These are phyloP conservation scores for Drosophila busckii DNA, from an alignment of 1,140 invertebrate species.

Conservation along the genomic window DNA sequence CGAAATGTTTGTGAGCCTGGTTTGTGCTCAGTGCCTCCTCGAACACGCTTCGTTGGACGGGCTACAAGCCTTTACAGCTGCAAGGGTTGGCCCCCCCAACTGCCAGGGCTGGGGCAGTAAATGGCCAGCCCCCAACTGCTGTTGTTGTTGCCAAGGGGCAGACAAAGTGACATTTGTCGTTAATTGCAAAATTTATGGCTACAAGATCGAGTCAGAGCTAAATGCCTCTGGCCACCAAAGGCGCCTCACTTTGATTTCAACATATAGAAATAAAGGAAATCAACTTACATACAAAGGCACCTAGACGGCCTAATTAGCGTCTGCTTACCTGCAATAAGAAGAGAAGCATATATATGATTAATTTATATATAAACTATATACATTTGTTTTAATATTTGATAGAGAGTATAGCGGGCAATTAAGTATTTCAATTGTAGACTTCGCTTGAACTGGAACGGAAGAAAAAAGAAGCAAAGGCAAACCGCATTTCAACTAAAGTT, in stretches of 20 bases:
- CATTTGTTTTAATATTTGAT: constrained; percentile 8
- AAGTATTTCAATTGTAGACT: background rate
- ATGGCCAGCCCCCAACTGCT: constrained; percentile 4
- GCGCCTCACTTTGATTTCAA: constrained; percentile 1
- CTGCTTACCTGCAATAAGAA: constrained; percentile 51
- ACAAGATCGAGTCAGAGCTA: constrained; percentile 43
- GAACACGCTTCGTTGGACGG: constrained; percentile 51
- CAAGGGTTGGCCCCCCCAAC: constrained; percentile 4
- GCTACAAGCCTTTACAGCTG: constrained; percentile 54
- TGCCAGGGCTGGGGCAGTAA: background rate
- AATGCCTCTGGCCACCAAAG: constrained; percentile 12
- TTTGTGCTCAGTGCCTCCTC: constrained; percentile 2
- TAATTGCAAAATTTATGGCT: constrained; percentile 74
- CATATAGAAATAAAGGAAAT: constrained; percentile 4
- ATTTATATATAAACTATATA: too few relatives aligned
- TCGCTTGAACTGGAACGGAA: background rate
- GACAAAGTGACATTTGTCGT: constrained; percentile 77
- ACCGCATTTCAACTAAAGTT: background rate
- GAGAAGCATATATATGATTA: constrained; percentile 8
- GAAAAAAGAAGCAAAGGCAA: constrained; percentile 10
- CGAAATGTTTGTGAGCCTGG: constrained; percentile 6
- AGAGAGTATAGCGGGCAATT: constrained; percentile 1
- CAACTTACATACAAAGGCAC: constrained; percentile 60
- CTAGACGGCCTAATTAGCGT: constrained; percentile 59
- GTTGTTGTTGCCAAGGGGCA: constrained; percentile 38